phyloP scores from a whole-genome alignment of 2,888 invertebrate species.

The Ophion obscuratus region DNA sequence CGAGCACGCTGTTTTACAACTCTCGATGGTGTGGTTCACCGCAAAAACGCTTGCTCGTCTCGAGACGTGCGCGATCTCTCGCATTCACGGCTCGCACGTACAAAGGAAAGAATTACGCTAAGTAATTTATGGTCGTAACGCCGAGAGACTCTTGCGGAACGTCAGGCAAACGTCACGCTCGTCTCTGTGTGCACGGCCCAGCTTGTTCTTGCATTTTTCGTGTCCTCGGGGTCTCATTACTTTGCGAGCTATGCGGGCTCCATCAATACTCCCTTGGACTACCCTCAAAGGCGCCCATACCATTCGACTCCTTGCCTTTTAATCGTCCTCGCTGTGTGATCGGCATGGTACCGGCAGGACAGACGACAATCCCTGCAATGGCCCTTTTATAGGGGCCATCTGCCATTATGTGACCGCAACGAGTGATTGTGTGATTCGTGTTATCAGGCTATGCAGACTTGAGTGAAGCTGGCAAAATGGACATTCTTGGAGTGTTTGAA shows the following conservation, averaged over 20 bases:
- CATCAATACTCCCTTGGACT: neutral
- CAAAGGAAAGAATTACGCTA: slow-evolving; percentile 68
- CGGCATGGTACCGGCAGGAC: no score
- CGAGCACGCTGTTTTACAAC: slow-evolving; percentile 68
- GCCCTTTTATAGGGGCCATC: neutral
- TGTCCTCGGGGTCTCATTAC: slow-evolving; percentile 69
- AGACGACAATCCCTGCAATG: neutral
- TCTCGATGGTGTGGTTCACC: slow-evolving; percentile 73
- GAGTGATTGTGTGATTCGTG: neutral
- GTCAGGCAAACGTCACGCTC: slow-evolving; percentile 49
- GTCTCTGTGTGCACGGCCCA: neutral
- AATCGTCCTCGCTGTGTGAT: neutral
- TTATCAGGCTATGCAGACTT: neutral
- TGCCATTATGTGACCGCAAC: neutral
- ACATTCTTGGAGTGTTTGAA: no score
- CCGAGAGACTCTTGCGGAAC: slow-evolving; percentile 72
- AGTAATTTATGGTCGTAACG: slow-evolving; percentile 77
- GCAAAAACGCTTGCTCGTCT: slow-evolving; percentile 71
- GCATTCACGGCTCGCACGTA: slow-evolving; percentile 47
- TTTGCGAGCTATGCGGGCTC: slow-evolving; percentile 66
- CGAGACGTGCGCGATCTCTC: slow-evolving; percentile 45
- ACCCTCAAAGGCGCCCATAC: neutral
- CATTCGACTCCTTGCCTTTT: neutral
- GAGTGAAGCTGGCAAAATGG: no score
- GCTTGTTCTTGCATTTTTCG: slow-evolving; percentile 37